These are phyloP conservation scores for Sebastes matsubarae DNA, from an alignment of 2,797 vertebrate species.

Conservation along the genomic window DNA sequence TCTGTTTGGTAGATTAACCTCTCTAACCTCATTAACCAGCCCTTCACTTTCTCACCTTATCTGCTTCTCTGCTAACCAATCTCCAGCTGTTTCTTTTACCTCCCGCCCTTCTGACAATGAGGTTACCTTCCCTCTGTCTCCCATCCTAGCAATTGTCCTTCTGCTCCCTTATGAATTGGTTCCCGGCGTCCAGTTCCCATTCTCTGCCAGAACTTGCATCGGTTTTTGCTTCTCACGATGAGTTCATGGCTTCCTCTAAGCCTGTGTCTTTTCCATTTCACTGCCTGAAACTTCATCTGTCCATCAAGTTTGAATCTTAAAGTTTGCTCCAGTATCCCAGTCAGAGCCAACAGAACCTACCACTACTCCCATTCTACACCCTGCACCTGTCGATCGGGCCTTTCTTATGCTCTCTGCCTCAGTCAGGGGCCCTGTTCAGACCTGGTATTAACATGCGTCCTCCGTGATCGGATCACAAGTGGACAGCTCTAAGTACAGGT, in stretches of 20 bases:
- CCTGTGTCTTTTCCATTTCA: neutral
- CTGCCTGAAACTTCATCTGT: neutral
- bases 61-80: neutral
- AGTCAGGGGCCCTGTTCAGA: too few species aligned
- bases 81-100: neutral
- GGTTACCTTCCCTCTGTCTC: neutral
- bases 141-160: neutral
- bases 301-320: neutral
- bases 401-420: neutral
- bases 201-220: neutral
- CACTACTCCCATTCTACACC: neutral
- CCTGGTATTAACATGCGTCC: too few species aligned
- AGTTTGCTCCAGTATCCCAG: neutral
- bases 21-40: constrained; percentile 17
- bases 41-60: neutral
- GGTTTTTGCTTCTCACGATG: neutral
- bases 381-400: neutral
- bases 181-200: neutral
- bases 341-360: neutral
- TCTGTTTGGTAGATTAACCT: constrained; percentile 15
- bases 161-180: neutral
- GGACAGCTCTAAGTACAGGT: too few species aligned
- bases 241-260: neutral
- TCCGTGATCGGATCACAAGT: too few species aligned
- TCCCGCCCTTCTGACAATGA: neutral